These are phyloP conservation scores for Falco rusticolus DNA, from an alignment of 2,797 vertebrate genomes.

Conservation along the genomic window DNA sequence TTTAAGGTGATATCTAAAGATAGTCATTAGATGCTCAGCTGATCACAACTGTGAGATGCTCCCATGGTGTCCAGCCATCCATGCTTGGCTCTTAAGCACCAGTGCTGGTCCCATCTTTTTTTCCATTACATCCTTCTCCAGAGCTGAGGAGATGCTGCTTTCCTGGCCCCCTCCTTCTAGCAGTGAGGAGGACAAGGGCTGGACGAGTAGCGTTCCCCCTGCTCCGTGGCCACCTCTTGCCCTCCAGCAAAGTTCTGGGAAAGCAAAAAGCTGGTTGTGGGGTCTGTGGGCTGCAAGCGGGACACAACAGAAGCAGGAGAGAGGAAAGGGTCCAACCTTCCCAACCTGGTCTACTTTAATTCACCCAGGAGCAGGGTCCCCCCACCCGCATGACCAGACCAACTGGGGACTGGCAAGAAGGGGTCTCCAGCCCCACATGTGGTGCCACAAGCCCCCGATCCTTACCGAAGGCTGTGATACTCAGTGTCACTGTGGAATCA, in stretches of 20 bases:
- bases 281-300: neutral
- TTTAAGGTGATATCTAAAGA: neutral
- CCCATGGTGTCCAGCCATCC: rapidly evolving
- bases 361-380: neutral
- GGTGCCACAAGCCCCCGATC: neutral
- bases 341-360: neutral
- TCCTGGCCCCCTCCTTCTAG: neutral
- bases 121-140: neutral
- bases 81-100: neutral
- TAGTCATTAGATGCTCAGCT: neutral
- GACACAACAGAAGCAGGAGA: neutral
- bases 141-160: neutral
- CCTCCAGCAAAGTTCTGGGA: neutral
- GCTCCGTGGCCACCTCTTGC: neutral
- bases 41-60: neutral
- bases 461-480: too few relatives aligned
- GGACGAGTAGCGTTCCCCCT: neutral
- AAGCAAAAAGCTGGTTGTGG: neutral
- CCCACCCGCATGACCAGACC: neutral
- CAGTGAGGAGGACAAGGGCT: neutral
- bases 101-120: neutral
- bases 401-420: neutral
- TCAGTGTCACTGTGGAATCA: rapidly evolving
- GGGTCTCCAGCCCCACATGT: neutral
- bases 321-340: neutral